Evolutionary conservation across 2,797 vertebrate species (phyloP), one percentile per base, ranked within the genome.

Genomic region (Enteromius paludinosus): DNA sequence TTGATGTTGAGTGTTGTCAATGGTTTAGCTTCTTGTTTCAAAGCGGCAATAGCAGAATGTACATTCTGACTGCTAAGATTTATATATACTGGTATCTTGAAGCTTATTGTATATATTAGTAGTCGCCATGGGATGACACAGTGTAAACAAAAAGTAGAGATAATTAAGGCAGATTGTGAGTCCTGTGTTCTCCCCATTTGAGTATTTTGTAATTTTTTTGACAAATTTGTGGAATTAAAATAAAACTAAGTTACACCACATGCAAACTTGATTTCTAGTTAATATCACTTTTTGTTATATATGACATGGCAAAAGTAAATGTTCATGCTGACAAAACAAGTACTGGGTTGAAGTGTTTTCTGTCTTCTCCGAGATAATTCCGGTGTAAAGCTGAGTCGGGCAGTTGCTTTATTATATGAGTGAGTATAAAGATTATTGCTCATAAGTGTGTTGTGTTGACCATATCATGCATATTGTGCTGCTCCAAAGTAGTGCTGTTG

Each of bases 181-280:
- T 98, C 97, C 97, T 99, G 98, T 99, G 97, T 99, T 99, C 96
- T 99, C 97, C 98, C 97, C 98, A 98, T 99, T 99, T 97, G 96
- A 99, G 98, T 99, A 98, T 99, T 99, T 99, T 99, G 98, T 99
- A 99, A 99, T 99, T 99, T 99, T 99, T 99, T 98, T 97, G 97
- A 99, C 97, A 97, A 99, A 98, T 97, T 97, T 98, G 98, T 99
- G 98, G 96, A 99, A 97, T 98, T 98, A 97, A 96, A 99, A 99
- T 98, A 98, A 99, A 99, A 98, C 96, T 96, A 96, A 98, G 96
- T 98, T 99, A 98, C 97, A 98, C 97, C 97, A 98, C 96, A 97
- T 90, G 43, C 86, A 71, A 83, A 83, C 64, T 74, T 77, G 74
- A 66, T 85, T 88, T 89, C 71, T 86, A 73, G 80, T 84, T 75